Evolutionary conservation across 2,888 invertebrate species (phyloP).

Genomic region (Chaitophorus viminalis): DNA sequence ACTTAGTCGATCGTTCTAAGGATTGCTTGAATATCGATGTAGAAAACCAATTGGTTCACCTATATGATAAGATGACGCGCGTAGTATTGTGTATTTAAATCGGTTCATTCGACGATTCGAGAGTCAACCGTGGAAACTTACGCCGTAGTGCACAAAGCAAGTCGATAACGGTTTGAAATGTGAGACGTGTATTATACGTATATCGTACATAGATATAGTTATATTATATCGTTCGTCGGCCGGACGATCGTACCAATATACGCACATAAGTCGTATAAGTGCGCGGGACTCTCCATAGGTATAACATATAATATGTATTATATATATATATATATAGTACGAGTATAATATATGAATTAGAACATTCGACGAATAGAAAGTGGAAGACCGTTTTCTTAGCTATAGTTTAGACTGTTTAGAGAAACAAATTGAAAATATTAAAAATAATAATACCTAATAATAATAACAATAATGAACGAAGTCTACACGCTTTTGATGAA

Average conservation of each 20-base stretch:
- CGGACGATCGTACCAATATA: not conserved
- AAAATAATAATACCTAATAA: not conserved
- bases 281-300: not conserved
- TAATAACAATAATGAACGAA: conserved; percentile 9
- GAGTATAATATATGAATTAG: not conserved
- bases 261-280: not conserved
- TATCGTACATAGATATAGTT: not conserved
- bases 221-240: not conserved
- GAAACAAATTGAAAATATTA: conserved; percentile 38
- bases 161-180: not conserved
- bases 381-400: conserved; percentile 13
- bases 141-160: not conserved
- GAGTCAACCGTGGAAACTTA: not conserved
- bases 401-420: too few species aligned
- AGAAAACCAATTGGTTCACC: too few species aligned
- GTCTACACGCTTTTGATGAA: not conserved
- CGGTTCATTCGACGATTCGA: not conserved
- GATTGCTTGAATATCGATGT: too few species aligned
- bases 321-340: not conserved
- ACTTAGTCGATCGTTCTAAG: too few species aligned
- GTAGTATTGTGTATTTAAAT: too few species aligned
- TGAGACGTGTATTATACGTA: not conserved
- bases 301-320: not conserved
- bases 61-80: too few species aligned
- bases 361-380: conserved; percentile 9